Base-by-base conservation (phyloP, 2,888 invertebrate genomes). In the Drosophila borborema region DNA sequence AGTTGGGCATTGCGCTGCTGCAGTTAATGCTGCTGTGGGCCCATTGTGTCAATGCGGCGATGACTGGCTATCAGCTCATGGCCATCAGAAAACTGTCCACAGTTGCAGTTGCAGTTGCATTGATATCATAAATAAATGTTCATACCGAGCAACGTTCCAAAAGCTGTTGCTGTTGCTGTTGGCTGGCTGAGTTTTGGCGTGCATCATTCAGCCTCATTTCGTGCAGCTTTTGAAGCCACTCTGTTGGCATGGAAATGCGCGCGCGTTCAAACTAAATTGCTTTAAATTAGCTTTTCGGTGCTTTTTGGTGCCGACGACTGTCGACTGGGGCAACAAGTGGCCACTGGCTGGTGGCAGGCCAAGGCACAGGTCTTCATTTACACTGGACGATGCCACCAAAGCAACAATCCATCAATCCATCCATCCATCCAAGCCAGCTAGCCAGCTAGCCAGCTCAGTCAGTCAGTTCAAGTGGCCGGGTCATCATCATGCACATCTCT, bases 211-310 rank as follows among this genome's bases (percentile, higher is more conserved):
- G 79, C 79, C 86, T 87, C 88, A 85, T 87, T 89, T 89, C 74
- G 89, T 86, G 86, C 83, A 68, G 68, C 72, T 76, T 73, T 73
- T 67, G 64, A 74, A 59, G 61, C 68, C 55, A 72, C 64, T 74
- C 59, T 46, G 54, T 49, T 70, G 77, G 79, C 90, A 88, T 89
- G 90, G 85, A 86, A 90, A 90, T 89, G 87, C 74, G 80, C 82
- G 82, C 81, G 86, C 90, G 82, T 86, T 90, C 81, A 86, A 90
- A 91, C 88, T 89, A 91, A 91, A 91, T 91, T 91, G 91, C 91
- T 90, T 91, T 90, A 91, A 91, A 91, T 91, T 91, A 91, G 90
- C 87, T 91, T 90, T 89, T 90, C 77, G 82, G 80, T 84, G 80
- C 78, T 73, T 83, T 85, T 83, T 76, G 71, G 70, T 77, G 72